Conservation (phyloP, 2,797 vertebrate genomes). For the Dipus sagitta region DNA sequence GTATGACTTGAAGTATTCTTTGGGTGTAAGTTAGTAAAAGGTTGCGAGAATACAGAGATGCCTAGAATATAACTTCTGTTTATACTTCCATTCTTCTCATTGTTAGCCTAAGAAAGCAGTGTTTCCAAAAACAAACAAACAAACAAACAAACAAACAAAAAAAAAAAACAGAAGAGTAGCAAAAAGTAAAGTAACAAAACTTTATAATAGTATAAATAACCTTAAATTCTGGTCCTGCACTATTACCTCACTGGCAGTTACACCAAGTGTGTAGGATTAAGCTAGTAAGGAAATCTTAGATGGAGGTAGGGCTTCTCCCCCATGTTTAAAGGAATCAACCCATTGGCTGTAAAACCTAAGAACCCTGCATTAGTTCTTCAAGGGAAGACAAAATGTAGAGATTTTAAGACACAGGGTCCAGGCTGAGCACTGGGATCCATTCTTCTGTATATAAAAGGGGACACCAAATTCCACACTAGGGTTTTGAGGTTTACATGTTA, state of each 20-base stretch:
- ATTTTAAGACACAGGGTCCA: neutral
- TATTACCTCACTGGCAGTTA: neutral
- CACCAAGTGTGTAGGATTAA: neutral
- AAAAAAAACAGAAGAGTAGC: neutral
- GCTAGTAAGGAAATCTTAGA: neutral
- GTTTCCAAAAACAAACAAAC: neutral
- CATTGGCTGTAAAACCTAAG: neutral
- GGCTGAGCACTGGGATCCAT: neutral
- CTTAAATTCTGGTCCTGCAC: neutral
- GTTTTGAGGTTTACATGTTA: neutral
- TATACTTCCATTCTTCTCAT: neutral
- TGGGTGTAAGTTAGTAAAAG: conserved; percentile 8
- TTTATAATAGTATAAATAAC: neutral
- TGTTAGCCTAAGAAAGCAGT: conserved; percentile 30
- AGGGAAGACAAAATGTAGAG: neutral
- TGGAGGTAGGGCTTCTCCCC: neutral
- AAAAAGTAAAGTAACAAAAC: neutral
- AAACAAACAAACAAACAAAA: no score
- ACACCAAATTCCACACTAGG: neutral
- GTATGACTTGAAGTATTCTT: neutral
- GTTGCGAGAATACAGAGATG: neutral
- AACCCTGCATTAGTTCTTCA: neutral
- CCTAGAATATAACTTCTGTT: neutral
- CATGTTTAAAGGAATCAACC: neutral
- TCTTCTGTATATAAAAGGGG: neutral